Evolutionary conservation across 2,888 invertebrate genomes (phyloP), one percentile per base, ranked within the genome.

Genomic region (Ectobius pallidus): DNA sequence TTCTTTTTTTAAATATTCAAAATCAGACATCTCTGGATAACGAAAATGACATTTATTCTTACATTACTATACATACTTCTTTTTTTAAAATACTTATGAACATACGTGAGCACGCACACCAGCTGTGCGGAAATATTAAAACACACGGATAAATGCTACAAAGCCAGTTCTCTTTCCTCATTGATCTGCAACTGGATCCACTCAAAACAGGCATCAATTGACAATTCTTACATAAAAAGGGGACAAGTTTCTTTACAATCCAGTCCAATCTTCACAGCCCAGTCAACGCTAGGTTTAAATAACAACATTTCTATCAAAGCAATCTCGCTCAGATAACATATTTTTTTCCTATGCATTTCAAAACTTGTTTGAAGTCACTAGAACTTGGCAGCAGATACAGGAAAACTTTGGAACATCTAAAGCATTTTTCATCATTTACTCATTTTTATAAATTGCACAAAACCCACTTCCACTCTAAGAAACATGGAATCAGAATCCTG

Each of bases 81-180:
- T 44, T 27, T 65, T 62, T 65, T 65, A 65, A 65, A 65, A 65
- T 65, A 65, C 25, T 46, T 65, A 65, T 65, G 65, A 65, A 65
- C 65, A 65, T 46, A 65, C 44, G 65, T 65, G 44, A 65, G 63
- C 63, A 63, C 63, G 63, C 63, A 63, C 63, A 63, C 42, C 20
- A 39, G 63, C 44, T 65, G 65, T 46, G 46, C 25, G 27, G 18
- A 39, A 32, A 61, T 65, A 27, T 9, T 65, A 65, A 63, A 65
- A 46, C 44, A 46, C 44, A 46, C 18, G 65, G 27, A 46, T 46
- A 14, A 42, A 65, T 6, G 44, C 46, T 46, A 65, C 65, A 65
- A 65, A 65, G 65, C 65, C 22, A 22, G 25, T 65, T n/a, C 39
- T 14, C 14, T 14, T 9, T 14, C 39, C 39, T 14, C 39, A 6